Evolutionary conservation across 1,140 invertebrate genomes (phyloP), one percentile per base, ranked within the genome.

Genomic region (Aphelinus atriplicis): DNA sequence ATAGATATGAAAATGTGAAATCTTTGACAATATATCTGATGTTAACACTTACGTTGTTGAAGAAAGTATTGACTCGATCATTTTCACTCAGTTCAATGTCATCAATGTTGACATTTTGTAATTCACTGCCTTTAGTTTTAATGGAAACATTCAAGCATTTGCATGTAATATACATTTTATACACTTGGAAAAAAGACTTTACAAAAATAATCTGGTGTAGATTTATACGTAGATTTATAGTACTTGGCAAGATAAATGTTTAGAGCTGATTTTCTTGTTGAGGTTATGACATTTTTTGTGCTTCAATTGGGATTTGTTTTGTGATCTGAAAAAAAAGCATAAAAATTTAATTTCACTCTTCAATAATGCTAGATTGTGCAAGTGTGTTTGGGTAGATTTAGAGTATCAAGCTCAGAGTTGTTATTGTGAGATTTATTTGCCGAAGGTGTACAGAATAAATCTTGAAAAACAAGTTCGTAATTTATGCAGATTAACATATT

Each of bases 101-200:
- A 63, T 86, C 81, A 50, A 84, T 71, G 72, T 82, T 84, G 76
- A 87, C 78, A 65, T 80, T 79, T 50, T 83, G 78, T 69, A 88
- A 79, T 78, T 88, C 84, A 74, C 76, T 80, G 48, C 78, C 81
- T 74, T 85, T 84, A 47, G 84, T 83, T 78, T 84, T 86, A 66
- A 90, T 88, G 58, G 85, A 83, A 45, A 90, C 85, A 79, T 90
- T 90, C 63, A 90, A 81, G 81, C 89, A 90, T 79, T 89, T 88
- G 76, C 89, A 90, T 57, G 85, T 80, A 60, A 86, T 56, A 78
- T 82, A 80, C 85, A 86, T 86, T 57, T 83, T 82, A 71, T 51
- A 6, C 43, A 56, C 48, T 56, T 67, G 61, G 26, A 7, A 73
- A 71, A 26, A 53, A 50, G 56, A 46, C 3, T 60, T 76, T 50